Conservation (phyloP, 2,888 invertebrate genomes). For the Aleiodes testaceus region DNA sequence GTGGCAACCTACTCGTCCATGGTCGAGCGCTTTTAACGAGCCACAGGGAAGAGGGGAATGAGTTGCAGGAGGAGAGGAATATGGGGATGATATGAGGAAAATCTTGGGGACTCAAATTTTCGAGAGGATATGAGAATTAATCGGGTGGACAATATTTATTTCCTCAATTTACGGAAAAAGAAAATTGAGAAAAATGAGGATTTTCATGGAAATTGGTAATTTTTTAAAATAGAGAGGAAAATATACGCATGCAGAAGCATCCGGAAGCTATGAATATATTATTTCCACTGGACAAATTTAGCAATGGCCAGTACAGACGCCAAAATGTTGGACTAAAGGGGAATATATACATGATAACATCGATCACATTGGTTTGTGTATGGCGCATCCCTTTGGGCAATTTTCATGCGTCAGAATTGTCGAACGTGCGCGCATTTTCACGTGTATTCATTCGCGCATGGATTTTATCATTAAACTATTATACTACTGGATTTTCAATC, state of each 20-base stretch:
- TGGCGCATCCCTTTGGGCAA: conserved; percentile 72
- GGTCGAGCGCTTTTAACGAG: conserved; percentile 50
- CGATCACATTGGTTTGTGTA: conserved; percentile 64
- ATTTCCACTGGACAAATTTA: conserved; percentile 70
- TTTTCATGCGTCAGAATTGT: conserved; percentile 70
- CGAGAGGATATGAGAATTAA: conserved; percentile 36
- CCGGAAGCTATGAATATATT: conserved; percentile 73
- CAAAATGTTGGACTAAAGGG: too few relatives aligned
- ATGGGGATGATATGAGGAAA: conserved; percentile 26
- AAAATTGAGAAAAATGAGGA: neutral
- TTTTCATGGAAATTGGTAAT: neutral
- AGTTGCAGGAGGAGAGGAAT: neutral
- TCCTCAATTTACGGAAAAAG: conserved; percentile 32
- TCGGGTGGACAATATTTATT: conserved; percentile 36
- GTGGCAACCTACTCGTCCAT: conserved; percentile 36
- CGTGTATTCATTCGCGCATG: conserved; percentile 7
- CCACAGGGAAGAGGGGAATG: conserved; percentile 2
- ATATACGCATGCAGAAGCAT: conserved; percentile 64
- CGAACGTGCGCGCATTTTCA: conserved; percentile 27
- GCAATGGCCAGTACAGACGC: neutral
- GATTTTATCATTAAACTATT: neutral
- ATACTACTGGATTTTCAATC: neutral
- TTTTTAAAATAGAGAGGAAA: too few relatives aligned
- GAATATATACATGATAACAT: conserved; percentile 54
- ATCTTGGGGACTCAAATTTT: conserved; percentile 26